Evolutionary conservation across 2,797 vertebrate genomes (phyloP).

Genomic region (Protosalanx chinensis): DNA sequence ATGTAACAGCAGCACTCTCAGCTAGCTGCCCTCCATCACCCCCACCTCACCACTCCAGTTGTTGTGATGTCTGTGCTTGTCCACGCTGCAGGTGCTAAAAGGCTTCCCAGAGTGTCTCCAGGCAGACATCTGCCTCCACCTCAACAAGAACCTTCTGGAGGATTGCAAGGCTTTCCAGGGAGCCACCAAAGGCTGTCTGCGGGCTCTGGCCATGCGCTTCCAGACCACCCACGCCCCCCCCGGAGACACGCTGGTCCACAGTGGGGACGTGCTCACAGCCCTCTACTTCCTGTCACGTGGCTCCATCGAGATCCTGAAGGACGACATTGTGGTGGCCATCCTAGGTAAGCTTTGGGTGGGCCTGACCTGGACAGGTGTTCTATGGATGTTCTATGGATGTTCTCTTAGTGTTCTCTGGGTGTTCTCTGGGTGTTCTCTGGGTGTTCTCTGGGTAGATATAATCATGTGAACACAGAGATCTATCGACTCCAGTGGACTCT

Average conservation of each 20-base stretch:
- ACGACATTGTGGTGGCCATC: slow-evolving; percentile 97
- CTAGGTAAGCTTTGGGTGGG: slow-evolving; percentile 78
- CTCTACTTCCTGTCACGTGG: slow-evolving; percentile 96
- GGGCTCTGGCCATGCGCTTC: slow-evolving; percentile 97
- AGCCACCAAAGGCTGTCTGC: slow-evolving; percentile 95
- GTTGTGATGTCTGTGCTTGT: slow-evolving; percentile 36
- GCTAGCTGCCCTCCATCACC: background rate
- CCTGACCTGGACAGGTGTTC: background rate
- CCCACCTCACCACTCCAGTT: slow-evolving; percentile 9
- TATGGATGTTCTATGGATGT: background rate
- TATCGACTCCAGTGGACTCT: too few relatives aligned
- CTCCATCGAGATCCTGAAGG: slow-evolving; percentile 97
- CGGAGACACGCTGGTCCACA: slow-evolving; percentile 94
- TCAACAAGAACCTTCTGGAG: slow-evolving; percentile 90
- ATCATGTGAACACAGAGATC: too few relatives aligned
- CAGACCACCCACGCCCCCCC: slow-evolving; percentile 95
- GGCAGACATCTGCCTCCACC: slow-evolving; percentile 98
- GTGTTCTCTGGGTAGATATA: background rate
- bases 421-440: background rate
- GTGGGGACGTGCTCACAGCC: slow-evolving; percentile 92
- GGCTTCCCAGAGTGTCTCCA: slow-evolving; percentile 99
- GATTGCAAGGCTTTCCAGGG: slow-evolving; percentile 93
- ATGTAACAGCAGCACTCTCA: background rate
- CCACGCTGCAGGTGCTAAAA: slow-evolving; percentile 87
- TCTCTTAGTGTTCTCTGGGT: background rate